Evolutionary conservation across 2,888 invertebrate species (phyloP), one percentile per base, ranked within the genome.

Genomic region (Teleogryllus oceanicus): DNA sequence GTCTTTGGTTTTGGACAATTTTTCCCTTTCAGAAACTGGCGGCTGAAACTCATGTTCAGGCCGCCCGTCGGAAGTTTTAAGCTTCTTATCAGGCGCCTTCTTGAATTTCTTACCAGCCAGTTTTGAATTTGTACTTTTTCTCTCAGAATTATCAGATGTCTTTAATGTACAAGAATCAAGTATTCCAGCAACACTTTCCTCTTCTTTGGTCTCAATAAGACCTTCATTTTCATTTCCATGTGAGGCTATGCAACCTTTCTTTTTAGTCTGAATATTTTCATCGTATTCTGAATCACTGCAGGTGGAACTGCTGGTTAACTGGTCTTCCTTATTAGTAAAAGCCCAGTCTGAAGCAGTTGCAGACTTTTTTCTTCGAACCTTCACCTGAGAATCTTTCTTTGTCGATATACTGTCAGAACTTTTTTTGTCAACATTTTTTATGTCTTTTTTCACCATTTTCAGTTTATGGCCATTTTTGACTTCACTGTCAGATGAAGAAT

Each of bases 1-100:
- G 83, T 84, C 86, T 84, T 82, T 85, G 85, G 84, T 85, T 87
- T 88, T 88, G 86, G 87, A 86, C 88, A 91, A 88, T 93, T 94
- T 92, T 91, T 92, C 92, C 93, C 93, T 90, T 90, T 93, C 90
- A 94, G 88, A 87, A 92, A 90, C 86, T 90, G 92, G 89, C 89
- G 92, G 89, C 90, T 91, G 89, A 90, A 91, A 90, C 90, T 91
- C 89, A 88, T 89, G 90, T 90, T 91, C 92, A 90, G 91, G 90
- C 90, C 91, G 90, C 92, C 91, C 91, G 90, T 92, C 92, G 92
- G 92, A 92, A 92, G 92, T 92, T 92, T 92, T 93, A 92, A 92
- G 92, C 92, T 92, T 93, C 92, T 92, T 92, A 88, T 92, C 92
- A 87, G 92, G 92, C 90, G 92, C 90, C 91, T 91, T 92, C 87